Evolutionary conservation across 2,113 vertebrate genomes (phyloP).

Genomic region (Barbus barbus): DNA sequence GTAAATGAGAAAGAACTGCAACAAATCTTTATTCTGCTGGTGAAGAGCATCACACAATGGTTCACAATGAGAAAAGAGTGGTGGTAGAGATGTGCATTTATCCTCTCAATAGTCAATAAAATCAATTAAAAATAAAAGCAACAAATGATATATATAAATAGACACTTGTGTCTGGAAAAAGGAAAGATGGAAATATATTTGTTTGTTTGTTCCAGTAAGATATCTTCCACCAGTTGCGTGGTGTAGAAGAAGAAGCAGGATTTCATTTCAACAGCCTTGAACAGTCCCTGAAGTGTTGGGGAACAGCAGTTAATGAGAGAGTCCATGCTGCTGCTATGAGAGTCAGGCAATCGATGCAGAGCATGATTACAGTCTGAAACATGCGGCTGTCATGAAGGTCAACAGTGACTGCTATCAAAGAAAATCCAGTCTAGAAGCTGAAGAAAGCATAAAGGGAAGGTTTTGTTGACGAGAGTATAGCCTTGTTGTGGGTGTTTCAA

Average conservation of each 20-base stretch:
- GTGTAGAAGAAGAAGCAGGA: neutral
- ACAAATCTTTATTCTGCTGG: no score
- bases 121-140: neutral
- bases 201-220: neutral
- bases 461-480: neutral
- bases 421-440: neutral
- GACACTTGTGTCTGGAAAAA: neutral
- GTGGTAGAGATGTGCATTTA: neutral
- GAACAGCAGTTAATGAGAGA: neutral
- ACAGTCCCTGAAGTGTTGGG: neutral
- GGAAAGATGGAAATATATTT: neutral
- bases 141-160: no score
- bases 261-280: neutral
- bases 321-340: neutral
- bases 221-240: no score
- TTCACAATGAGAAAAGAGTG: no score
- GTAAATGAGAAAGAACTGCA: neutral
- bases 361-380: neutral
- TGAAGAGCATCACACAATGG: neutral
- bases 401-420: neutral
- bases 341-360: neutral
- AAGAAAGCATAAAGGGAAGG: neutral
- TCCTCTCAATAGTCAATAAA: neutral
- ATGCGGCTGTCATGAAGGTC: neutral
- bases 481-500: neutral